Base-by-base conservation (phyloP, 1,140 invertebrate species). In the Ceratina calcarata region DNA sequence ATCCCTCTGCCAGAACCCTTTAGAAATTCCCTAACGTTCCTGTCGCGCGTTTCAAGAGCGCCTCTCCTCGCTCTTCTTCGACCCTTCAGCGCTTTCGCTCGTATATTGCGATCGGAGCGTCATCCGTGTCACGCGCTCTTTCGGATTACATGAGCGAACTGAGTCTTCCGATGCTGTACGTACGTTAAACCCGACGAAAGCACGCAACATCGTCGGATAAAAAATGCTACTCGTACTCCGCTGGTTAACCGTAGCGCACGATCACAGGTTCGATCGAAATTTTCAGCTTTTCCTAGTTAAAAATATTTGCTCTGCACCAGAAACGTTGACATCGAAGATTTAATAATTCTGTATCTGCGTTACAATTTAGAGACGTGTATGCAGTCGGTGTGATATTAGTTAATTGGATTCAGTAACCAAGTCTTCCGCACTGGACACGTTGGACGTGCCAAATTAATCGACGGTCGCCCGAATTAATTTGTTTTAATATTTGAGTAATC, bases 41-140 rank as follows among this genome's bases (percentile, higher is more conserved):
- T 24, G 20, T 71, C 24, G 20, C 32, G 8, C 32, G 53, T 2
- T 58, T 67, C 13, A n/a, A 58, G 37, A n/a, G 60, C 24, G 4
- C 6, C 55, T 58, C 68, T 16, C 6, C n/a, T 18, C 20, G 15
- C 45, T 45, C 37, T 45, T 45, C 37, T 7, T 24, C 20, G 0
- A 24, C 20, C 65, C 20, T 51, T 24, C 65, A 8, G 37, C 16
- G 13, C 16, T 68, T 45, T 45, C 37, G 37, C 51, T 15, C 51
- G 20, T 66, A 66, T 22, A 49, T 66, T 22, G 37, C 64, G 64
- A 66, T 66, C 64, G 45, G 49, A 66, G 64, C 37, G 10, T 49
- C 37, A 49, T 15, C 64, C 37, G 10, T 22, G 37, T 66, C 24
- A 32, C 24, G 55, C 60, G 71, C 15, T 55, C 60, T 32, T n/a